Evolutionary conservation across 2,797 vertebrate genomes (phyloP).

Genomic region (Florisuga fusca): DNA sequence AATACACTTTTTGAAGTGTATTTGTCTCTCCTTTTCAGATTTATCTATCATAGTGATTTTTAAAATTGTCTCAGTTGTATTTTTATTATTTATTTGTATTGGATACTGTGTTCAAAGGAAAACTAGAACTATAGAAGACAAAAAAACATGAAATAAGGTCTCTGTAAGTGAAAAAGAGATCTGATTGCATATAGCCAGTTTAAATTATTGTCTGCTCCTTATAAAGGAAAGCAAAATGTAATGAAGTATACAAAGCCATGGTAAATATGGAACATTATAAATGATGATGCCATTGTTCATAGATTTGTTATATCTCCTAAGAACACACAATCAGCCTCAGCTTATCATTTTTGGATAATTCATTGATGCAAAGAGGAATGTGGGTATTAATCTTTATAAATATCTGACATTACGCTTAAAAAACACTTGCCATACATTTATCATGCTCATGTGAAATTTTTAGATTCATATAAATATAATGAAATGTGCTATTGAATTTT

Average conservation of each 20-base stretch:
- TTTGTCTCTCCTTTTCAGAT: not conserved
- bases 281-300: not conserved
- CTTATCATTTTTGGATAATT: not conserved
- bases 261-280: not conserved
- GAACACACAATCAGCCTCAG: not conserved
- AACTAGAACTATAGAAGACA: not conserved
- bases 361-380: conserved; percentile 17
- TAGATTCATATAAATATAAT: not conserved
- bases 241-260: not conserved
- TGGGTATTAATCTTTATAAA: conserved; percentile 36
- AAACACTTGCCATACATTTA: not conserved
- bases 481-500: not conserved
- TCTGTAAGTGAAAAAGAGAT: not conserved
- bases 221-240: not conserved
- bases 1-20: not conserved
- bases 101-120: not conserved
- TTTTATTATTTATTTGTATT: not conserved
- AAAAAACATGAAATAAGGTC: not conserved
- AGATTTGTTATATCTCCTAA: not conserved
- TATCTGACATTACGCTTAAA: not conserved
- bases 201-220: not conserved
- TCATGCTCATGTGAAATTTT: not conserved
- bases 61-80: not conserved
- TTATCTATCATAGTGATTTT: not conserved
- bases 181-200: not conserved